Conservation (phyloP, 2,113 vertebrate genomes). For the Datnioides undecimradiatus region DNA sequence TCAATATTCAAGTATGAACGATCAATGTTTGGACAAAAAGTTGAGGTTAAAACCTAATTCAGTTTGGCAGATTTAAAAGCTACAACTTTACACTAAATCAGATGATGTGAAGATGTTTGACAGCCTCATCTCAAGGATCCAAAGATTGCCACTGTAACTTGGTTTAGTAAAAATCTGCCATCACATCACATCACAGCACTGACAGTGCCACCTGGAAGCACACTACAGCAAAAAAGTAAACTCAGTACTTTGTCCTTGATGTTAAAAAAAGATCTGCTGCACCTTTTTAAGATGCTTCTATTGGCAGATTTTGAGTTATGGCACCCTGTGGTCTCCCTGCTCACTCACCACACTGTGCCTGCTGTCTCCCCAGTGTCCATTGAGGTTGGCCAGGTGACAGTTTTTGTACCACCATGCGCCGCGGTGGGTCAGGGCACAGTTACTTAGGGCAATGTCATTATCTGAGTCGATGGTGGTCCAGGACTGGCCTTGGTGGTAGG, state of each 20-base stretch:
- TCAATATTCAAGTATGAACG: background rate
- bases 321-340: too few relatives aligned
- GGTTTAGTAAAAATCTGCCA: background rate
- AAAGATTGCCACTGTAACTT: background rate
- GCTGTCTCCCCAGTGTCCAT: constrained; percentile 86
- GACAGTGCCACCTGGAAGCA: constrained; percentile 49
- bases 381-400: constrained; percentile 92
- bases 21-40: constrained; percentile 6
- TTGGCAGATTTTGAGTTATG: background rate
- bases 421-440: constrained; percentile 89
- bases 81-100: background rate
- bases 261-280: too few relatives aligned
- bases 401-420: constrained; percentile 93
- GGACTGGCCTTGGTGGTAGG: constrained; percentile 89
- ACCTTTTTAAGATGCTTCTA: too few relatives aligned
- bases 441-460: constrained; percentile 91
- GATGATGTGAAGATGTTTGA: background rate
- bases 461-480: constrained; percentile 91
- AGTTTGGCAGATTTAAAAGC: background rate
- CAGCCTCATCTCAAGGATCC: background rate
- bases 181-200: background rate
- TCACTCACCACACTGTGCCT: constrained; percentile 89
- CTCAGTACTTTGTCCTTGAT: background rate
- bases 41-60: background rate
- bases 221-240: background rate